Conservation (phyloP, 2,797 vertebrate genomes). For the Rhynchonycteris naso region DNA sequence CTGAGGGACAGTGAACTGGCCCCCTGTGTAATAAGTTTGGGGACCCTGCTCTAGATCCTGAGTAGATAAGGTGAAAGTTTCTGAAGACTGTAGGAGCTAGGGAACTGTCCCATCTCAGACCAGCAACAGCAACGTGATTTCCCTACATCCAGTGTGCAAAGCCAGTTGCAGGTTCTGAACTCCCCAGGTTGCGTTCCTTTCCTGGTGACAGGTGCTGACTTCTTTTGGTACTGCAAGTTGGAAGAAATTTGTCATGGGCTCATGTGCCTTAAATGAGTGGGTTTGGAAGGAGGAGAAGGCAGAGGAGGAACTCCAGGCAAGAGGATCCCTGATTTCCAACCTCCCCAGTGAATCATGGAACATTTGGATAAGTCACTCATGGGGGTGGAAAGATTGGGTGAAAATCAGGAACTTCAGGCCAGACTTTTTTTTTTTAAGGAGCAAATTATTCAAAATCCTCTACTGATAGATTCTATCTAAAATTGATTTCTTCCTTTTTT, state of each 20-base stretch:
- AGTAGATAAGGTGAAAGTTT: background rate
- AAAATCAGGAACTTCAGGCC: slow-evolving; percentile 71
- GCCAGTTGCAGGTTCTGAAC: background rate
- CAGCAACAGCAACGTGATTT: background rate
- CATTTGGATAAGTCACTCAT: slow-evolving; percentile 68
- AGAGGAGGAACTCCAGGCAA: slow-evolving; percentile 71
- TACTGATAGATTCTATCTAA: slow-evolving; percentile 45
- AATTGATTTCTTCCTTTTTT: slow-evolving; percentile 16
- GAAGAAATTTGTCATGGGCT: slow-evolving; percentile 68
- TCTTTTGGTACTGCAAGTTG: slow-evolving; percentile 72
- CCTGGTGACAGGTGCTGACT: slow-evolving; percentile 63
- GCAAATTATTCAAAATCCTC: slow-evolving; percentile 60
- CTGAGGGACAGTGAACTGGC: too few relatives aligned
- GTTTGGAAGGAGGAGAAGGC: slow-evolving; percentile 67
- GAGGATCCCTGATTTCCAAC: slow-evolving; percentile 59
- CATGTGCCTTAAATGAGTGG: slow-evolving; percentile 72
- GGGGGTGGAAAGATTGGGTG: slow-evolving; percentile 71
- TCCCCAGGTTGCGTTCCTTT: background rate
- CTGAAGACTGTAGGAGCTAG: background rate
- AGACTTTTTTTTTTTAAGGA: slow-evolving; percentile 44
- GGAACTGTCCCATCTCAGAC: background rate
- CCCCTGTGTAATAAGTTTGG: too few relatives aligned
- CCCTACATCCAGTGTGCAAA: background rate
- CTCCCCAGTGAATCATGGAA: slow-evolving; percentile 64
- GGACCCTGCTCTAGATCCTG: too few relatives aligned